A percentile compares a stretch with the other conserved stretches of the same genome.
Evolutionary conservation across 2,888 invertebrate species (phyloP).

Genomic region (Vesta saturnalis): DNA sequence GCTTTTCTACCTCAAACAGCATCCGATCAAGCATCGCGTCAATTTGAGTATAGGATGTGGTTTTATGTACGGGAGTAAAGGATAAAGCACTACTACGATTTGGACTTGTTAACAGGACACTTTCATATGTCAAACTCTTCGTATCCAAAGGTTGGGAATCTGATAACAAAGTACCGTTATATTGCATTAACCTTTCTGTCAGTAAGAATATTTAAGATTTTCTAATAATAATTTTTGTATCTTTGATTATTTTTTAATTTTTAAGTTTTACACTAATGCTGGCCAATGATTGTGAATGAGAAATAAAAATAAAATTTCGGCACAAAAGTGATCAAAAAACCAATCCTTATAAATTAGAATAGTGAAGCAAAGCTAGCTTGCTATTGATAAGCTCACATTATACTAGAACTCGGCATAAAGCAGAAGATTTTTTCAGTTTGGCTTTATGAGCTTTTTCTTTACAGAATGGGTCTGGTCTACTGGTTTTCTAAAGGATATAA

Average conservation of each 20-base stretch:
- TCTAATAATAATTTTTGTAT: constrained; percentile 14
- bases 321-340: constrained; percentile 34
- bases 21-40: constrained; percentile 61
- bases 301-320: constrained; percentile 43
- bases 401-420: constrained; percentile 28
- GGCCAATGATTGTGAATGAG: constrained; percentile 49
- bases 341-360: constrained; percentile 46
- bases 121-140: constrained; percentile 57
- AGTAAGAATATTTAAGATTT: constrained; percentile 49
- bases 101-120: constrained; percentile 53
- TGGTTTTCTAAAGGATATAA: constrained; percentile 9
- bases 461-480: constrained; percentile 19
- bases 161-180: constrained; percentile 46
- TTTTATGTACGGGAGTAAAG: constrained; percentile 40
- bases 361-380: constrained; percentile 49
- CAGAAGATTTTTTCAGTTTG: neutral
- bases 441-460: neutral
- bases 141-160: constrained; percentile 50
- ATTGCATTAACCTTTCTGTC: constrained; percentile 45
- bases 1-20: constrained; percentile 60
- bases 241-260: constrained; percentile 18
- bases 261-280: constrained; percentile 27
- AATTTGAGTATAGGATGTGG: constrained; percentile 59
- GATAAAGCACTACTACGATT: constrained; percentile 50
- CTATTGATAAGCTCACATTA: constrained; percentile 36